These are phyloP conservation scores for Drosophila putrida DNA, from an alignment of 2,888 invertebrate genomes.

Conservation along the genomic window DNA sequence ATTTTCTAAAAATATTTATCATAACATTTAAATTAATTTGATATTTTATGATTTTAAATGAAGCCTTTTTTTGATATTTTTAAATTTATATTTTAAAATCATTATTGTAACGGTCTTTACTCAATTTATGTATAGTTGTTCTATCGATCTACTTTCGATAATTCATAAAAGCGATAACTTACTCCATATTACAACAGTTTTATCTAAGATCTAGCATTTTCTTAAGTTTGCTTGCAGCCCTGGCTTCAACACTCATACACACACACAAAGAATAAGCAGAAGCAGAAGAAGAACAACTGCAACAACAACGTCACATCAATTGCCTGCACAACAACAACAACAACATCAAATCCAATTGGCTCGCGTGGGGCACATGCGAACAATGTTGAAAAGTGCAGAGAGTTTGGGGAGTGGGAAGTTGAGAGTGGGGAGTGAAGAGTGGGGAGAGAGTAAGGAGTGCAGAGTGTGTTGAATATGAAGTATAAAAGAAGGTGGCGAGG, in stretches of 20 bases:
- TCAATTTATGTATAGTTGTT: neutral
- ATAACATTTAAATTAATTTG: no score
- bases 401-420: constrained; percentile 2
- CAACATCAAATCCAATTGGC: constrained; percentile 46
- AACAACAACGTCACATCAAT: constrained; percentile 48
- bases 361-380: constrained; percentile 48
- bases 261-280: constrained; percentile 16
- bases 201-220: neutral
- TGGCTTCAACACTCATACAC: constrained; percentile 37
- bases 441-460: constrained; percentile 1
- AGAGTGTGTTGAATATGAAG: neutral
- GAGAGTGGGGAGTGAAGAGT: neutral
- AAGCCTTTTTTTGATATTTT: no score
- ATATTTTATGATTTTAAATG: no score
- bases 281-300: constrained; percentile 20
- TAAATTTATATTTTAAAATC: no score
- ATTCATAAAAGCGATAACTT: constrained; percentile 3
- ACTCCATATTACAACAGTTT: neutral
- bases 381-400: neutral
- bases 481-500: constrained; percentile 4
- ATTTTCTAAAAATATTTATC: no score
- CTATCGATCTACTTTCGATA: neutral
- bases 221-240: constrained; percentile 33
- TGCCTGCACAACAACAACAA: constrained; percentile 40
- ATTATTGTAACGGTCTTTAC: no score